Evolutionary conservation across 2,113 vertebrate genomes (phyloP), one percentile per base, ranked within the genome.

Genomic region (Menura novaehollandiae): DNA sequence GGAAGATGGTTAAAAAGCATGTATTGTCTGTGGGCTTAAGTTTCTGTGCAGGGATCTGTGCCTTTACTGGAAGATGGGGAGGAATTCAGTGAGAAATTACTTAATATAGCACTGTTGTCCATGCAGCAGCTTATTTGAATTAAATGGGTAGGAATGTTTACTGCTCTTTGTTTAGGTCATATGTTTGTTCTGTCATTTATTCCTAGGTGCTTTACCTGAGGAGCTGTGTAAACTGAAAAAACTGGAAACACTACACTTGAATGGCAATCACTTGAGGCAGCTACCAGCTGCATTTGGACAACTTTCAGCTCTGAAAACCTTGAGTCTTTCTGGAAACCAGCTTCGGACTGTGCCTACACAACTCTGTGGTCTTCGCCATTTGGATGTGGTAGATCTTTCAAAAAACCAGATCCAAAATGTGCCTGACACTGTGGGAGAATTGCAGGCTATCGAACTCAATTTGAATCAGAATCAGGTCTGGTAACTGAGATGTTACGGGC

Each of bases 401-500:
- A 98, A 98, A 74, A 99, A 99, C 97, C 98, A 98, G 96, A 99
- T 99, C 96, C 98, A 98, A 67, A 98, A 94, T 1, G 97, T 99
- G 47, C 99, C 99, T 0, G 97, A 99, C 26, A 98, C 95, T 24
- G 98, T 99, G 74, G 98, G 98, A 8, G 98, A 99, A 72, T 95
- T 99, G 91, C 99, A 99, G 95, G 98, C 98, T 95, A 99, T 99
- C 1, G 99, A 99, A 97, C 98, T 99, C 96, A 99, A 99, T 96
- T 97, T 99, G 84, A 99, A 99, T 97, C 99, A 99, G 97, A 99
- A 99, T 96, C 99, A 99, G 99, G 99, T 99, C 84, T 89, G 97
- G 71, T 93, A 91, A 90, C 58, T 44, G 33, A 75, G 28, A 60
- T 88, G 30, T 39, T 91, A 46, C 26, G 35, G 15, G 22, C 67